Conservation (phyloP, 2,113 vertebrate genomes). For the Marmota monax region DNA sequence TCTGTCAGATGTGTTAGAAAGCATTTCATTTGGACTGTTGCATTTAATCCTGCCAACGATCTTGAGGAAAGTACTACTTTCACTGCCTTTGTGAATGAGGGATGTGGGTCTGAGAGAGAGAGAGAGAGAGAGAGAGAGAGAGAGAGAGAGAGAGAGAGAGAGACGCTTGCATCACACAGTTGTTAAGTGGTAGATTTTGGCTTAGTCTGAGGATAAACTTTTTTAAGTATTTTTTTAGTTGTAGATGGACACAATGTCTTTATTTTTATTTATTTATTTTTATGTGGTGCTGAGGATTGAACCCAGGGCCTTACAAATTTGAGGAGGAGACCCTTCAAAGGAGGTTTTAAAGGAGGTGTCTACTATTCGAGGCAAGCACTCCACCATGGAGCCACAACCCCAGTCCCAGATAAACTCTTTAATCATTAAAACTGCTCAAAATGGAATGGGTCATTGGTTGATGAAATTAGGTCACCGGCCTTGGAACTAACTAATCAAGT, state of each 20-base stretch:
- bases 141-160: neutral
- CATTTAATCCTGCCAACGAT: neutral
- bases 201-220: neutral
- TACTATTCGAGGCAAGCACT: too few relatives aligned
- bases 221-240: neutral
- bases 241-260: too few relatives aligned
- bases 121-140: neutral
- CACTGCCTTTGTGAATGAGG: neutral
- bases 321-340: too few relatives aligned
- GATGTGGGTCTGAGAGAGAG: neutral
- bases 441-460: neutral
- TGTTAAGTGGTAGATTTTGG: neutral
- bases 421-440: neutral
- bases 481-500: neutral
- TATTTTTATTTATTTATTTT: too few relatives aligned
- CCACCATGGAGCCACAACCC: too few relatives aligned
- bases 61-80: conserved; percentile 4
- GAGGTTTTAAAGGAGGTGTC: too few relatives aligned
- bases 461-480: neutral
- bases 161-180: neutral
- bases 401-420: neutral
- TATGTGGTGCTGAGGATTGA: too few relatives aligned
- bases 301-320: too few relatives aligned
- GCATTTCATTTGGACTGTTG: neutral
- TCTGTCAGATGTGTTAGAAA: neutral